Conservation (phyloP, 1,140 invertebrate genomes). For the Sminthurides bifidus region DNA sequence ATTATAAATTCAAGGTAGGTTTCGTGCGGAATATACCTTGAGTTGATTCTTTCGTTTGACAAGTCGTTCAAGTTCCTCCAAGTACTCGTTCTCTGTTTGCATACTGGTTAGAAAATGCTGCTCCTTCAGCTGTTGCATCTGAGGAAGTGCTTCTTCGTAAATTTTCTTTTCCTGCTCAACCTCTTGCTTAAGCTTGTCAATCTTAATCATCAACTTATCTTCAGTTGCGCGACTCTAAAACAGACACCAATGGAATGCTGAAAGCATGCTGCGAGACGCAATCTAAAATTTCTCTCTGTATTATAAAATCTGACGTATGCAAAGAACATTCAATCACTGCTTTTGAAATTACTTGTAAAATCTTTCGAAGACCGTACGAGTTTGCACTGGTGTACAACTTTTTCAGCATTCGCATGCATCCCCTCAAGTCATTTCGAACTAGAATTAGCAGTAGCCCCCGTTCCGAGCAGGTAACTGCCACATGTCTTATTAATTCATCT, state of each 20-base stretch:
- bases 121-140: not conserved
- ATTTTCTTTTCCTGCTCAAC: constrained; percentile 72
- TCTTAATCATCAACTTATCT: constrained; percentile 57
- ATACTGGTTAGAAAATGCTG: not conserved
- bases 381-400: constrained; percentile 93
- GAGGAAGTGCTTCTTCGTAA: constrained; percentile 56
- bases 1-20: too few species aligned
- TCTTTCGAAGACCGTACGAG: constrained; percentile 95
- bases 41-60: not conserved
- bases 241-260: too few species aligned
- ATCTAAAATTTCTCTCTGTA: too few species aligned
- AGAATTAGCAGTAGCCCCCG: constrained; percentile 81
- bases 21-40: too few species aligned
- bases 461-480: constrained; percentile 94
- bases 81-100: not conserved
- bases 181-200: constrained; percentile 67
- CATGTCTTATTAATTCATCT: constrained; percentile 88
- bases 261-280: too few species aligned
- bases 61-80: not conserved
- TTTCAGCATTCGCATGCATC: constrained; percentile 89
- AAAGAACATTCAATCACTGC: constrained; percentile 50
- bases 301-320: too few species aligned
- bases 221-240: too few species aligned
- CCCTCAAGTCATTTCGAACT: constrained; percentile 86
- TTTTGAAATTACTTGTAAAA: constrained; percentile 45